phyloP scores from a whole-genome alignment of 2,797 vertebrate species.

The Manis crassicaudata region DNA sequence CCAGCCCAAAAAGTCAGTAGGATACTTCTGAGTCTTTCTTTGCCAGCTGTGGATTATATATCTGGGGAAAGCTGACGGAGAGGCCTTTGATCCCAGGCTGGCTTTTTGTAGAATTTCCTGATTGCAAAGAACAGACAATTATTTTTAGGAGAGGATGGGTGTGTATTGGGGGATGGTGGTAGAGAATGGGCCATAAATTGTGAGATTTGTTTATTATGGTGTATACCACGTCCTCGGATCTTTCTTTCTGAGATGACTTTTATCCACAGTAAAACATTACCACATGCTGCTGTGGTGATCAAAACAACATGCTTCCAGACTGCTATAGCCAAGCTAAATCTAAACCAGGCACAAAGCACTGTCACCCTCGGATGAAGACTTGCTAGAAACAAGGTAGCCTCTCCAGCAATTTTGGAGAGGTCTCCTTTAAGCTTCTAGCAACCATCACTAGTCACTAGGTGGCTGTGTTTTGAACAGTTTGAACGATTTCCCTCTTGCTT shows the following conservation, averaged over 20 bases:
- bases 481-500: background rate
- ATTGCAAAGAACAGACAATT: background rate
- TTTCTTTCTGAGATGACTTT: slow-evolving; percentile 24
- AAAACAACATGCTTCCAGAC: background rate
- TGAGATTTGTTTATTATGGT: background rate
- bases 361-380: background rate
- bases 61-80: background rate
- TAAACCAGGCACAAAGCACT: background rate
- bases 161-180: background rate
- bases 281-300: background rate
- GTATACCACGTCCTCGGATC: background rate
- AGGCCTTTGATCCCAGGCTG: slow-evolving; percentile 46
- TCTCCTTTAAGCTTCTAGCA: background rate
- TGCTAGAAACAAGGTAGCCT: background rate
- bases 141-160: slow-evolving; percentile 24
- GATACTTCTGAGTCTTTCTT: background rate
- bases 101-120: background rate
- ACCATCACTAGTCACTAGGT: background rate
- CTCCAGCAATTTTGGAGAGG: background rate
- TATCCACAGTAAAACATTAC: background rate
- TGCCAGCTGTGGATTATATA: background rate
- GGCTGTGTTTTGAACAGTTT: background rate
- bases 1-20: background rate
- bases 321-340: background rate
- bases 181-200: background rate